phyloP scores from a whole-genome alignment of 2,113 vertebrate genomes.

The Apteryx owenii region DNA sequence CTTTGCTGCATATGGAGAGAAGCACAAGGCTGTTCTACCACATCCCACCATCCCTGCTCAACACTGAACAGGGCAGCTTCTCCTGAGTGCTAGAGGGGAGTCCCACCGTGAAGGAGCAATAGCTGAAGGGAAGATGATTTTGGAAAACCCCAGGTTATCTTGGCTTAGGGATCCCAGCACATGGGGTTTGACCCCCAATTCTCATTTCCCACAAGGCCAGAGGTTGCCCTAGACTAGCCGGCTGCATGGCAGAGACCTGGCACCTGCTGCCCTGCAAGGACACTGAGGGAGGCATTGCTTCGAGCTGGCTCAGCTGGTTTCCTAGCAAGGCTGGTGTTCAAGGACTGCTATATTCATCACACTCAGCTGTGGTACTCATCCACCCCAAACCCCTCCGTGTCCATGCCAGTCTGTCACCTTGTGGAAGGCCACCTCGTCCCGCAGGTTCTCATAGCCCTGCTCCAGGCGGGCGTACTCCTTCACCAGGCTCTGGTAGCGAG shows the following conservation, averaged over 20 bases:
- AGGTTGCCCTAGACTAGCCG: neutral
- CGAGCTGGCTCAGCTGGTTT: too few species aligned
- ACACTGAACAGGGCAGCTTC: neutral
- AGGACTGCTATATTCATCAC: too few species aligned
- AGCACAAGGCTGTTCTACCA: neutral
- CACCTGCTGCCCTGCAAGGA: too few species aligned
- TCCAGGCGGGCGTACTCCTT: slow-evolving; percentile 80
- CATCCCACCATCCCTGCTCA: accelerated
- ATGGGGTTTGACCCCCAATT: accelerated
- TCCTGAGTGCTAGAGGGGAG: neutral
- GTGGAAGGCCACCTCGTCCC: slow-evolving; percentile 76
- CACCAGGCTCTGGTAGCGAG: slow-evolving; percentile 78
- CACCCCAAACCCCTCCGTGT: accelerated
- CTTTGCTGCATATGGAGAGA: slow-evolving; percentile 48
- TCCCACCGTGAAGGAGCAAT: neutral
- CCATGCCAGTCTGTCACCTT: slow-evolving; percentile 61
- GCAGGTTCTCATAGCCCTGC: slow-evolving; percentile 82
- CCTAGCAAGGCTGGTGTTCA: too few species aligned
- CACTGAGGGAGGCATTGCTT: accelerated
- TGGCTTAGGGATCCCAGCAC: neutral
- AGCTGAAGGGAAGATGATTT: neutral
- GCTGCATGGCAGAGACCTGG: too few species aligned
- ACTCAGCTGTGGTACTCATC: too few species aligned
- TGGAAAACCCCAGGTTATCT: too few species aligned
- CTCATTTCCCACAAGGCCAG: neutral